Conservation (phyloP, 2,888 invertebrate genomes). For the Aradus depressus region DNA sequence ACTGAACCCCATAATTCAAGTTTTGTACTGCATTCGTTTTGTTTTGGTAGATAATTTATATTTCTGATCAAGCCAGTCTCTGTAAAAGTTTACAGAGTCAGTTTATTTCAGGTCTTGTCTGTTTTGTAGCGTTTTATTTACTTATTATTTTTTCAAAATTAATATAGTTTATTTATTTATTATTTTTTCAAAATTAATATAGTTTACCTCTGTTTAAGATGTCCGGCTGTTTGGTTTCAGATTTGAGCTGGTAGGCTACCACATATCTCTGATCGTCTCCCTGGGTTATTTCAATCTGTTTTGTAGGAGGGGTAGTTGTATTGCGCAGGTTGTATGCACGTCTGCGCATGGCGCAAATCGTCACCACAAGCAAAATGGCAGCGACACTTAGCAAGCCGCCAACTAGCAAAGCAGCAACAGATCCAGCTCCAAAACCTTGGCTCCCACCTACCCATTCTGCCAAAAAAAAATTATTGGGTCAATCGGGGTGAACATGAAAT, state of each 20-base stretch:
- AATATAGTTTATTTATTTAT: too few relatives aligned
- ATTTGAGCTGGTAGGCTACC: constrained; percentile 72
- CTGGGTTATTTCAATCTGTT: constrained; percentile 59
- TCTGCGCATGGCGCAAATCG: constrained; percentile 51
- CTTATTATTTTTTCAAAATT: too few relatives aligned
- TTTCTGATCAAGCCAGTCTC: too few relatives aligned
- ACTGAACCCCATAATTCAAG: too few relatives aligned
- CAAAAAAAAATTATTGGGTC: constrained; percentile 37
- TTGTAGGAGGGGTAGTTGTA: constrained; percentile 38
- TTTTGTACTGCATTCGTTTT: too few relatives aligned
- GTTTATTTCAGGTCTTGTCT: too few relatives aligned
- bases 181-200: too few relatives aligned
- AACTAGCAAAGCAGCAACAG: constrained; percentile 40
- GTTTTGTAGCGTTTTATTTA: too few relatives aligned
- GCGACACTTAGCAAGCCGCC: constrained; percentile 55
- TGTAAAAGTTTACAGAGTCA: too few relatives aligned
- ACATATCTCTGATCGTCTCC: constrained; percentile 68
- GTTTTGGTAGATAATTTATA: too few relatives aligned
- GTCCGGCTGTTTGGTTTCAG: constrained; percentile 55
- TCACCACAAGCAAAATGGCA: constrained; percentile 50
- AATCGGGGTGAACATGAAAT: too few relatives aligned
- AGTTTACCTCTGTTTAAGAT: constrained; percentile 58
- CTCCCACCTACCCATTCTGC: constrained; percentile 29
- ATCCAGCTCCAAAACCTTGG: constrained; percentile 19
- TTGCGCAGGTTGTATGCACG: constrained; percentile 39